These are phyloP conservation scores for Odontothrips loti DNA, from an alignment of 2,888 invertebrate genomes.

Conservation along the genomic window DNA sequence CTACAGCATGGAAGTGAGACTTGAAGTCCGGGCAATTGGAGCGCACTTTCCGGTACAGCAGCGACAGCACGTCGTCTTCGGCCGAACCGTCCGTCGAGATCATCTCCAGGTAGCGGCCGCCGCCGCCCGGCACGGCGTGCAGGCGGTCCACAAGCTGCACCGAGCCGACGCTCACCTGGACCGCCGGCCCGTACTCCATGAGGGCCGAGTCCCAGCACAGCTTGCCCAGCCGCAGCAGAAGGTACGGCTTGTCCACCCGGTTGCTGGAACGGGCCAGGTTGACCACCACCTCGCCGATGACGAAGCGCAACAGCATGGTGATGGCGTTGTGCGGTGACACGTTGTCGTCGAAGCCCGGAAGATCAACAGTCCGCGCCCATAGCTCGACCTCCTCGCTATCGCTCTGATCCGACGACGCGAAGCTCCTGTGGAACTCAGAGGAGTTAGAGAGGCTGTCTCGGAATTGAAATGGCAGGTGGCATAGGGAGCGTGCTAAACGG, in stretches of 20 bases:
- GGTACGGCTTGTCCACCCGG: constrained; percentile 65
- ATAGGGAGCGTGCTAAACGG: too few species aligned
- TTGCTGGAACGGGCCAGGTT: constrained; percentile 62
- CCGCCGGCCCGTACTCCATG: constrained; percentile 73
- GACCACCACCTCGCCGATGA: constrained; percentile 66
- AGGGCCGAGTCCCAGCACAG: constrained; percentile 68
- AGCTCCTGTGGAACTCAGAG: constrained; percentile 44
- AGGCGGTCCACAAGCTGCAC: constrained; percentile 69
- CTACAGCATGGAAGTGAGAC: constrained; percentile 72
- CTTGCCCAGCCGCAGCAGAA: constrained; percentile 65
- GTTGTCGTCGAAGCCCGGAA: constrained; percentile 79
- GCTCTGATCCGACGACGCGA: constrained; percentile 61
- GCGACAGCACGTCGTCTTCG: constrained; percentile 58
- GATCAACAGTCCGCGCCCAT: constrained; percentile 69
- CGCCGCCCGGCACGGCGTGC: constrained; percentile 57
- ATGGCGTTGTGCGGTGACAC: constrained; percentile 73
- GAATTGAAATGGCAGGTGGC: too few species aligned
- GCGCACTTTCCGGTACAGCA: constrained; percentile 73
- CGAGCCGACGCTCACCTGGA: constrained; percentile 64
- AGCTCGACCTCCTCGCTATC: constrained; percentile 65
- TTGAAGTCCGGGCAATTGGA: constrained; percentile 80
- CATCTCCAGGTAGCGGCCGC: constrained; percentile 73
- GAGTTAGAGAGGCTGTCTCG: too few species aligned
- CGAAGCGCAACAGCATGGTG: constrained; percentile 63
- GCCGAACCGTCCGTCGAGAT: constrained; percentile 55